Evolutionary conservation across 2,113 vertebrate species (phyloP), one percentile per base, ranked within the genome.

Genomic region (Turnix velox): DNA sequence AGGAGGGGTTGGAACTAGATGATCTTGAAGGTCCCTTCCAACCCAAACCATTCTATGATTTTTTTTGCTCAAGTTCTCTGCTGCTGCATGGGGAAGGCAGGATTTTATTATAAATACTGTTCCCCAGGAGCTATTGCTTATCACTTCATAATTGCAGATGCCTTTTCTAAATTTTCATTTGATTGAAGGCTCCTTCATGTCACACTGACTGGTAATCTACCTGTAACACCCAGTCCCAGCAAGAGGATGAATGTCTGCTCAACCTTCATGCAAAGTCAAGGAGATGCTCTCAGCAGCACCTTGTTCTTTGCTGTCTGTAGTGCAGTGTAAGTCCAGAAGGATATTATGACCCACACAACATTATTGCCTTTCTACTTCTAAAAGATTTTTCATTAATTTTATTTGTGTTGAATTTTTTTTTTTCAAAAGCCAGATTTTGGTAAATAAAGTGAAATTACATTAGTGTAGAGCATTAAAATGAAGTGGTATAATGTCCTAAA

Each of bases 401-500:
- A 2, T 17, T 30, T 33, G 25, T 69, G 33, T 40, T 25, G 16
- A 30, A 27, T 27, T 20, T 22, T 52, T 18, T 55, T 54, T 23
- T 33, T 4, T 22, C 12, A 16, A 23, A 62, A 35, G 35, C 18
- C 0, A 1, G 6, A 40, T 68, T 84, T 86, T 85, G 30, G 24
- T 43, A 77, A 84, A 40, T 43, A 11, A 79, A 17, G 22, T 66
- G 57, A 31, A 77, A 68, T 61, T 67, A 57, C n/a, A 55, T 74
- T 14, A 79, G 30, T n/a, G 20, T 20, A 77, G 8, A 69, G 7
- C 4, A 10, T 90, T 52, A 62, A 84, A 94, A 81, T 55, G 54
- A 93, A 96, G 92, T 77, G 77, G 67, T 89, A 37, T 37, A 95
- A 80, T 74, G 49, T 84, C 67, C 82, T 93, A 95, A 89, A 24